Base-by-base conservation (phyloP, 2,888 invertebrate species). In the Lepidonotus clava region DNA sequence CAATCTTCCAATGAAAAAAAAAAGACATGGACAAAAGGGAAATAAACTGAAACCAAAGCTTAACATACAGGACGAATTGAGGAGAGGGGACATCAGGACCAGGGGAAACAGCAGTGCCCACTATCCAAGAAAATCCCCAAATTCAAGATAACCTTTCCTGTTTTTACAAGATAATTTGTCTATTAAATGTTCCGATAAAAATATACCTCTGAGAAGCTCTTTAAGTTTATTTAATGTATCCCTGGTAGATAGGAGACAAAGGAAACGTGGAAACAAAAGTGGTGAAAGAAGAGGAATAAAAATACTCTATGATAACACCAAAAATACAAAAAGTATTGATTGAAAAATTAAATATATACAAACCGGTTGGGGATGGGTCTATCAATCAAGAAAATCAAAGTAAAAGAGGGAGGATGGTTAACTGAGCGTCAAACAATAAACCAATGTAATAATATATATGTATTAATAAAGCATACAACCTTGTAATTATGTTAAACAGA, bases 361-460 rank as follows among this genome's bases (percentile, higher is more conserved):
- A 61, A 61, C 61, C 61, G 28, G 61, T 61, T 61, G 61, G 61
- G 61, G 28, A 11, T 28, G 61, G 61, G 24, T 61, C 61, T 61
- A 61, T 61, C 61, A 61, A 46, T 61, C 24, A 61, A 24, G 61
- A 61, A 46, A 61, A 61, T 28, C 61, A 61, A 61, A 61, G 28
- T 32, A 61, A 61, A 61, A 28, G 56, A 18, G 2, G 53, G 28
- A 61, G 28, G 28, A 11, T 28, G 2, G 61, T 61, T 61, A 61
- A 61, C 61, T 61, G 24, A 61, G 61, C n/a, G n/a, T n/a, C n/a
- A n/a, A n/a, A n/a, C n/a, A n/a, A n/a, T n/a, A n/a, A n/a, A n/a
- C n/a, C n/a, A n/a, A n/a, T n/a, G n/a, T n/a, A n/a, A n/a, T n/a
- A n/a, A n/a, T n/a, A n/a, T n/a, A n/a, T n/a, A n/a, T n/a, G n/a